Base-by-base conservation (phyloP, 2,888 invertebrate genomes). In the Himalopsyche anomala region DNA sequence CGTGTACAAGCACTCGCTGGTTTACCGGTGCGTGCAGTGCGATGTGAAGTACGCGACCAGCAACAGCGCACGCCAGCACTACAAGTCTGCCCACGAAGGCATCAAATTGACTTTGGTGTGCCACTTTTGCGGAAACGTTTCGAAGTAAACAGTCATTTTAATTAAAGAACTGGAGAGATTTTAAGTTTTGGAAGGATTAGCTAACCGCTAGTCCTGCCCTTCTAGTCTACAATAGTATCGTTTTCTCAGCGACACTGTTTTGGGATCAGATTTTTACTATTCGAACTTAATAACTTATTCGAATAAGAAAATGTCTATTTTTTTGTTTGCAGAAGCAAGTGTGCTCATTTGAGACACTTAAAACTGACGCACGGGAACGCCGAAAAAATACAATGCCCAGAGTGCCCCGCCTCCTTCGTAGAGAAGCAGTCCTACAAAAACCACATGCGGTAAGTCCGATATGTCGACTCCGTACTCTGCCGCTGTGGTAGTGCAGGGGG, bases 1-100 rank as follows among this genome's bases (percentile, higher is more conserved):
- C 36, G 74, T 36, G 28, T 74, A 74, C 74, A 74, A 74, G 8
- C 74, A 74, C 74, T 74, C 74, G 11, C 12, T 74, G 74, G 36
- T 74, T 3, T 74, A 36, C 36, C 74, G 74, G 15, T 74, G 74
- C 38, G 36, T 74, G 5, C 12, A 5, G 74, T 74, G 74, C 74
- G 3, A 36, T 12, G 74, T 74, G 9, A 74, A 28, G 8, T 74
- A 74, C 38, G 36, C 28, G 8, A 74, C 28, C 2, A 12, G 28
- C 36, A 36, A 15, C 74, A 74, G 19, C 36, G 74, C 74, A 2
- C 5, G 15, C 5, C 36, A 74, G 15, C 74, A 74, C 36, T 74
- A 36, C 36, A 74, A 74, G 74, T 15, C 36, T 12, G 15, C 74
- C 74, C 74, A 38, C 36, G 74, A 74, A 5, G 36, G 36, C 4